Percentiles rank a stretch among this genome's conserved stretches.
phyloP scores from a whole-genome alignment of 1,140 invertebrate genomes.

The Lordiphosa stackelbergi region DNA sequence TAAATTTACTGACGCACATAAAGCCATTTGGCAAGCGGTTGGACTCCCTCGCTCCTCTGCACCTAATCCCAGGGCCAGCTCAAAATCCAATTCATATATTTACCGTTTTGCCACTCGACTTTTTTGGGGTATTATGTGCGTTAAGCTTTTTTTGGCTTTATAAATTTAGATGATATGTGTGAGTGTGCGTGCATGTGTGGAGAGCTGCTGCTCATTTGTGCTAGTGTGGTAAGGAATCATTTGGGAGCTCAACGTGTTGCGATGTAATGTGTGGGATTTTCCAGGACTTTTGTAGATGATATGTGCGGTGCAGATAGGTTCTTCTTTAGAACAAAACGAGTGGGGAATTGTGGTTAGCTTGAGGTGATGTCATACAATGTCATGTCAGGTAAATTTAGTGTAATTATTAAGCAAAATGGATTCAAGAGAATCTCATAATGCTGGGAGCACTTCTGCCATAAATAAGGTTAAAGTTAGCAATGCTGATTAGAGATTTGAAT shows the following conservation, averaged over 20 bases:
- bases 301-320: not conserved
- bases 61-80: slow-evolving; percentile 44
- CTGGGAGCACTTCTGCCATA: too few species aligned
- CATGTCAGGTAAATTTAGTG: too few species aligned
- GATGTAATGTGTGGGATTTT: slow-evolving; percentile 35
- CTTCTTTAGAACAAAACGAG: too few species aligned
- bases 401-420: too few species aligned
- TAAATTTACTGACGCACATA: slow-evolving; percentile 74
- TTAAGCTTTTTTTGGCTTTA: slow-evolving; percentile 67
- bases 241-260: slow-evolving; percentile 55
- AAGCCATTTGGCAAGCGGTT: slow-evolving; percentile 59
- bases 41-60: not conserved
- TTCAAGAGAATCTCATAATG: too few species aligned
- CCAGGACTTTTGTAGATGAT: slow-evolving; percentile 23
- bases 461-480: too few species aligned
- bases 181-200: slow-evolving; percentile 23
- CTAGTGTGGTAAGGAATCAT: slow-evolving; percentile 15
- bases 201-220: slow-evolving; percentile 40
- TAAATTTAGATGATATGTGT: slow-evolving; percentile 60
- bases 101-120: slow-evolving; percentile 58
- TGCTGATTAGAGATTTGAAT: too few species aligned
- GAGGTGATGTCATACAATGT: too few species aligned
- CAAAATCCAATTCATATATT: slow-evolving; percentile 73
- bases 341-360: too few species aligned
- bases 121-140: slow-evolving; percentile 58